Conservation (phyloP, 53 echinoderm and acorn worm species). For the Holothuria scabra region DNA sequence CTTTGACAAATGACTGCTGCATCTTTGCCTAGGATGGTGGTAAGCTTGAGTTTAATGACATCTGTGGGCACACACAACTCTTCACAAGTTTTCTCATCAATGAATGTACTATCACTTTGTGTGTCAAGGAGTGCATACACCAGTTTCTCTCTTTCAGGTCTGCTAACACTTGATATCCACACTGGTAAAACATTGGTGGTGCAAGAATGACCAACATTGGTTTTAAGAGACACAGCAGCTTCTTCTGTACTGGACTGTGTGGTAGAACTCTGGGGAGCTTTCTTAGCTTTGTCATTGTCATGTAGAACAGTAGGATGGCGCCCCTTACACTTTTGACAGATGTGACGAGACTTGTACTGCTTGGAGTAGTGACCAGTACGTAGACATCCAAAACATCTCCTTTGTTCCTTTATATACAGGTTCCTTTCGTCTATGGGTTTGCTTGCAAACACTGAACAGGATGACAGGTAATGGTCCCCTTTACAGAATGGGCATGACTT, state of each 20-base stretch:
- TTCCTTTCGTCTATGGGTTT: conserved; percentile 33
- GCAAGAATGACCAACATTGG: not conserved
- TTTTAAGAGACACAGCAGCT: conserved; percentile 25
- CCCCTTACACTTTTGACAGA: conserved; percentile 57
- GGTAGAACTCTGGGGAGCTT: conserved; percentile 16
- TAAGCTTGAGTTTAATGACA: conserved; percentile 42
- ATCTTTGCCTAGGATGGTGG: conserved; percentile 52
- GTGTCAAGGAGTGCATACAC: conserved; percentile 67
- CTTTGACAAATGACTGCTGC: conserved; percentile 17
- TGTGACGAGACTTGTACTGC: conserved; percentile 51
- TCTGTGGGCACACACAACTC: conserved; percentile 24
- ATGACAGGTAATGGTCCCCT: conserved; percentile 44
- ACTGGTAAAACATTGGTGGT: conserved; percentile 47
- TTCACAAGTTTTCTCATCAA: conserved; percentile 29
- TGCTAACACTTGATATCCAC: conserved; percentile 38
- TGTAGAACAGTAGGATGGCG: conserved; percentile 72
- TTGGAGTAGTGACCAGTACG: conserved; percentile 62
- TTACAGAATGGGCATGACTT: conserved; percentile 47
- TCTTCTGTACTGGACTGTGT: not conserved
- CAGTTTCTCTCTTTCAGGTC: conserved; percentile 48
- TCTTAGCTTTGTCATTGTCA: conserved; percentile 24
- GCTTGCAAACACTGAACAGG: conserved; percentile 47
- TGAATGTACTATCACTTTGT: conserved; percentile 64
- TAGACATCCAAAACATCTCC: conserved; percentile 71
- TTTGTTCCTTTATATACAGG: conserved; percentile 36